phyloP scores from a whole-genome alignment of 2,113 vertebrate species.

The Barbus barbus region DNA sequence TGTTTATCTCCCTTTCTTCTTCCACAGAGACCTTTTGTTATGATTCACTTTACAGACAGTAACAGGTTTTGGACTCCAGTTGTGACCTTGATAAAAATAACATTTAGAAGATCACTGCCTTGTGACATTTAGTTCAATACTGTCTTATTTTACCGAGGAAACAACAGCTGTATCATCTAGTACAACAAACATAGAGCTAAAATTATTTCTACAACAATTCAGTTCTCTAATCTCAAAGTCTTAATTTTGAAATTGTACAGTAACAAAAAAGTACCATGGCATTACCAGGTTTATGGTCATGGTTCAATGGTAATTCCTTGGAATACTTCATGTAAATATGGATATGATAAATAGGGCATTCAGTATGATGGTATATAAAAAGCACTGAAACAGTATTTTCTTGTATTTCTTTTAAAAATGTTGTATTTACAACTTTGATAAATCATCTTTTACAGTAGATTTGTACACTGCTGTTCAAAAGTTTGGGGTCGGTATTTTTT shows the following conservation, averaged over 20 bases:
- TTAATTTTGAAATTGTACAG: neutral
- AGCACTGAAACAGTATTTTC: neutral
- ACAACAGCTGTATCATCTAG: neutral
- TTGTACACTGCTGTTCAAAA: neutral
- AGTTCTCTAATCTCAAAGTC: neutral
- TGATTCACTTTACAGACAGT: neutral
- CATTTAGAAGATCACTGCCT: neutral
- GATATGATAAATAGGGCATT: neutral
- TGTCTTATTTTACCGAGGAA: neutral
- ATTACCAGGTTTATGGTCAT: neutral
- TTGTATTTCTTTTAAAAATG: no score
- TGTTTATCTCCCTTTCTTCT: neutral
- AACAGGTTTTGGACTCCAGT: neutral
- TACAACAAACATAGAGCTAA: neutral
- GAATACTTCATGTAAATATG: neutral
- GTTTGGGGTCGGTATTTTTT: neutral
- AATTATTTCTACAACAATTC: neutral
- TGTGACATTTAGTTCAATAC: neutral
- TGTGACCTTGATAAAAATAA: slow-evolving; percentile 18
- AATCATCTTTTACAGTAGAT: no score
- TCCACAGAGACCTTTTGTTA: slow-evolving; percentile 1
- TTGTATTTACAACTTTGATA: no score
- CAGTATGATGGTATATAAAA: neutral
- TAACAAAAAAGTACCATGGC: neutral
- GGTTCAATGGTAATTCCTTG: neutral